Conservation (phyloP, 2,888 invertebrate genomes). For the Brachyptera putata region DNA sequence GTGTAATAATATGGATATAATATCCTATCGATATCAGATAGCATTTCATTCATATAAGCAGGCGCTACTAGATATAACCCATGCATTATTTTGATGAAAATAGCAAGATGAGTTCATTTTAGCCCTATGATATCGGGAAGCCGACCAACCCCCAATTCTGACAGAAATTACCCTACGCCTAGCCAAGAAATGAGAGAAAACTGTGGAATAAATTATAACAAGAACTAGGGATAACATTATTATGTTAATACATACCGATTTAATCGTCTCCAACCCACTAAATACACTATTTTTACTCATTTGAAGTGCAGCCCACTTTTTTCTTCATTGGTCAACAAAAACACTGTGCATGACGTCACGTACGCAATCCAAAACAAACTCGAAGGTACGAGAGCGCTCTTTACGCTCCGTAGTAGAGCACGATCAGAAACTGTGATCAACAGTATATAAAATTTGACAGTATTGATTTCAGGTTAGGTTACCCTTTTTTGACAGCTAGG, state of each 20-base stretch:
- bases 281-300: constrained; percentile 25
- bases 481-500: background rate
- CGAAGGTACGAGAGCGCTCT: background rate
- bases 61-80: too few species aligned
- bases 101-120: constrained; percentile 7
- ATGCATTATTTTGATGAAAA: too few species aligned
- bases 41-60: too few species aligned
- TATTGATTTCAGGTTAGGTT: background rate
- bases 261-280: constrained; percentile 10
- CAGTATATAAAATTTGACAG: background rate
- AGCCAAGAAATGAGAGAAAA: too few species aligned
- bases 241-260: constrained; percentile 19
- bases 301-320: constrained; percentile 25
- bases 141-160: constrained; percentile 15
- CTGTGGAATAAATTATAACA: too few species aligned
- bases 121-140: constrained; percentile 4
- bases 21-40: too few species aligned
- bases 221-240: background rate
- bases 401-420: too few species aligned
- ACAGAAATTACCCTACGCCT: too few species aligned
- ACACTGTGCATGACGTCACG: constrained; percentile 28
- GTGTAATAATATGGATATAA: too few species aligned
- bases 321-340: constrained; percentile 28
- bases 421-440: too few species aligned
- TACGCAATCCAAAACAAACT: too few species aligned